These are phyloP conservation scores for Morelia viridis DNA, from an alignment of 2,797 vertebrate genomes.

Conservation along the genomic window DNA sequence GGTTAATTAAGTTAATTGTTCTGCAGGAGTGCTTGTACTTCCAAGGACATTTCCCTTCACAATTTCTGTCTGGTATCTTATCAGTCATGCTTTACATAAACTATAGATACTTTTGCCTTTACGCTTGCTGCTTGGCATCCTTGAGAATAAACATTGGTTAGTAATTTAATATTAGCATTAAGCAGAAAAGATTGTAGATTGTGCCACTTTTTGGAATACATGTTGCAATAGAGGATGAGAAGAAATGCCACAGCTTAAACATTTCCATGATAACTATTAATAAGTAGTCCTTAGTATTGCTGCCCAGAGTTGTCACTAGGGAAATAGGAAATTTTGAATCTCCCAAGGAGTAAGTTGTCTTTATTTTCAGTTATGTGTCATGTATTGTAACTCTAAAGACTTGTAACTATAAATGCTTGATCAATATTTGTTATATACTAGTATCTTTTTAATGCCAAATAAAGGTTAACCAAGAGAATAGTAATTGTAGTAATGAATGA, in stretches of 20 bases:
- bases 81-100: constrained; percentile 68
- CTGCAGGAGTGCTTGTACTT: constrained; percentile 87
- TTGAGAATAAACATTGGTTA: constrained; percentile 36
- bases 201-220: constrained; percentile 42
- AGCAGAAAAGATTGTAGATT: constrained; percentile 37
- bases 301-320: not conserved
- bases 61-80: constrained; percentile 68
- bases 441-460: not conserved
- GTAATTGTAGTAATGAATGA: not conserved
- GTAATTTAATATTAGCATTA: constrained; percentile 42
- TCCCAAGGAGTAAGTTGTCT: not conserved
- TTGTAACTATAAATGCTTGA: not conserved
- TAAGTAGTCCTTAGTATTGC: not conserved
- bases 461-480: not conserved
- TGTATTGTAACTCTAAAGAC: not conserved
- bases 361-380: not conserved
- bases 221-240: not conserved
- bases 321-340: not conserved
- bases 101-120: constrained; percentile 59
- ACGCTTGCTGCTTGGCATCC: constrained; percentile 47
- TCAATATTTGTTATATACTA: not conserved
- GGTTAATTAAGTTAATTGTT: constrained; percentile 95
- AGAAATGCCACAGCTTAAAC: constrained; percentile 3
- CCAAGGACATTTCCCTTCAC: constrained; percentile 79
- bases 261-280: not conserved